phyloP scores from a whole-genome alignment of 2,797 vertebrate species.

The Syngnathus acus region DNA sequence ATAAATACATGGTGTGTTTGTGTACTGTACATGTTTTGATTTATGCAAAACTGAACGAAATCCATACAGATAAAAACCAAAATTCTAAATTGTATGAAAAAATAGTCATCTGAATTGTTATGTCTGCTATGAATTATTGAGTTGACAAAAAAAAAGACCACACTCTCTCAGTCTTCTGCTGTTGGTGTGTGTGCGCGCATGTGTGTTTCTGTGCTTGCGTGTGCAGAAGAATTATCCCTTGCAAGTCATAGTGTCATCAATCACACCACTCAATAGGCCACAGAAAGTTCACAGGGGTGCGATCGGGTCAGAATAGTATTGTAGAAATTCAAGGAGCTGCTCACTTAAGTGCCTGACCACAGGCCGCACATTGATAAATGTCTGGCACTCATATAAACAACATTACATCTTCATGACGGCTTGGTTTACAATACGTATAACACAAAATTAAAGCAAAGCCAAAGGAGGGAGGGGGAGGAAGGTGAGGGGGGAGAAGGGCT shows the following conservation, averaged over 20 bases:
- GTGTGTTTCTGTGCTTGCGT: background rate
- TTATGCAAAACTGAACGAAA: background rate
- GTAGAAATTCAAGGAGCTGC: constrained; percentile 6
- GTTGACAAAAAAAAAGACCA: background rate
- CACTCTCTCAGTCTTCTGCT: constrained; percentile 1
- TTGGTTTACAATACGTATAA: constrained; percentile 1
- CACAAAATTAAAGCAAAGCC: constrained; percentile 1
- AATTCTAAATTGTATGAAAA: background rate
- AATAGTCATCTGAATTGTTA: background rate
- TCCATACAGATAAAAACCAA: background rate
- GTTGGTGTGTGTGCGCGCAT: constrained; percentile 2
- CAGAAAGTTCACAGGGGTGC: constrained; percentile 10
- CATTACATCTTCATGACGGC: background rate
- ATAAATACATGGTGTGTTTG: background rate
- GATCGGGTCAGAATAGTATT: constrained; percentile 1
- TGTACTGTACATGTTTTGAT: background rate
- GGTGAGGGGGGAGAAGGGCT: background rate
- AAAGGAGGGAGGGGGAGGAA: background rate
- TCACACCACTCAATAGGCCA: constrained; percentile 9
- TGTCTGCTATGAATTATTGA: background rate
- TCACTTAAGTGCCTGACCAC: constrained; percentile 8
- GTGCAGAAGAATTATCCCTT: constrained; percentile 6
- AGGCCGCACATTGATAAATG: constrained; percentile 6
- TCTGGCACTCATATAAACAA: constrained; percentile 7
- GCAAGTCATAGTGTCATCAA: constrained; percentile 10